Evolutionary conservation across 1,140 invertebrate genomes (phyloP), one percentile per base, ranked within the genome.

Genomic region (Monochamus saltuarius): DNA sequence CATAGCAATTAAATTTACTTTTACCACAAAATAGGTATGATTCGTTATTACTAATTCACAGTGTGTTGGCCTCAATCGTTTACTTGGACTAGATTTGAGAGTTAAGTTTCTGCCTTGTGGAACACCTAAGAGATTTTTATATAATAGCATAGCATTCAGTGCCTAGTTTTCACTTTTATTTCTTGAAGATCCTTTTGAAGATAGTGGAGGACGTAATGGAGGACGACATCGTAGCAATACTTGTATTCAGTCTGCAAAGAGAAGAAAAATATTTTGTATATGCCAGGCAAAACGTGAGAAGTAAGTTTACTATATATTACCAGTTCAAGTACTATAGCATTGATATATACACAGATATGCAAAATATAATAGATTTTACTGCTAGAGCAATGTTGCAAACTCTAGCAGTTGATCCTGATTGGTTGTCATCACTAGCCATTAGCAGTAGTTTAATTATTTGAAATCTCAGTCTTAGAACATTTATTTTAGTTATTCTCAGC

Each of bases 141-240:
- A 7, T n/a, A 35, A 43, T 11, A 40, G 17, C 14, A 34, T 40
- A 19, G 34, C 29, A 7, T 49, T n/a, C 16, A 51, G 29, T 59
- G 50, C 57, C 69, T 67, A 22, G 42, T 56, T 45, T 68, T 67
- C 14, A 43, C 56, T 42, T 68, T 70, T 16, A 68, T 89, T 78
- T 89, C 87, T 74, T 89, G 87, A 81, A 89, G 83, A 72, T 92
- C 90, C 76, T 95, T 94, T 77, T 95, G 90, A 69, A 95, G 83
- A 74, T 94, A 95, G 78, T 95, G 92, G 67, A 95, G 84, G 67
- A 95, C 93, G 78, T 96, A 95, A 78, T 95, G 93, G n/a, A 95
- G 83, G 2, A 96, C 92, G 51, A 96, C 81, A 75, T 97, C 94
- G 78, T 97, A 97, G 77, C 95, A 97, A 78, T 97, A 97, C 79